Evolutionary conservation across 1,140 invertebrate species (phyloP), one percentile per base, ranked within the genome.

Genomic region (Pseudomyrmex flavicornis): DNA sequence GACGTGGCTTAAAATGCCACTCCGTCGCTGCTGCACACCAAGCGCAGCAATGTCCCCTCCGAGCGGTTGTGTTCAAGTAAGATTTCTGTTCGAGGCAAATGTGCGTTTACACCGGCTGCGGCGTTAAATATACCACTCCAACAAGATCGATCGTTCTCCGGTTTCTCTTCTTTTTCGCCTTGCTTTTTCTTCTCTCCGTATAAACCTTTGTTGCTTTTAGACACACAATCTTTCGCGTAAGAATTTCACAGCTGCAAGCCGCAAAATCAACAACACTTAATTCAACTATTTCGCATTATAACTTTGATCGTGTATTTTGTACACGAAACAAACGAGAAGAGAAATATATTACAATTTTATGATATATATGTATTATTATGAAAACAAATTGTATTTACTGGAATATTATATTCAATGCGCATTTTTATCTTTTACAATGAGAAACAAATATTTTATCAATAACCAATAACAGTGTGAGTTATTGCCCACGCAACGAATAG

Each of bases 11-110:
- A 83, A 87, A 82, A 68, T 44, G 15, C 48, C 22, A 65, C 56
- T 82, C 56, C 54, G 58, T 44, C 15, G 15, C 7, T 26, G 54
- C 56, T 35, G 35, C 35, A 35, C 35, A 56, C 63, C 63, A 68
- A 69, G 74, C 68, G 48, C 74, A 77, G 63, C 72, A 54, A 44
- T 17, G 22, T 73, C 62, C 17, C 15, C 62, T 15, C 15, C 17
- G 35, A 10, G 46, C 7, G 22, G 63, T 69, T 48, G 63, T 62
- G 44, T 62, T 69, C 54, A 10, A 48, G 35, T 66, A 80, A 84
- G 83, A 84, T 84, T 80, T 84, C 66, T 80, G 75, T 61, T 63
- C 66, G 22, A 79, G 58, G 82, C 62, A 80, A 84, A 80, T 84
- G 82, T 79, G 63, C 82, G 65, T 84, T 70, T 80, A 70, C 65